Conservation (phyloP, 2,797 vertebrate genomes). For the Pseudochaenichthys georgianus region DNA sequence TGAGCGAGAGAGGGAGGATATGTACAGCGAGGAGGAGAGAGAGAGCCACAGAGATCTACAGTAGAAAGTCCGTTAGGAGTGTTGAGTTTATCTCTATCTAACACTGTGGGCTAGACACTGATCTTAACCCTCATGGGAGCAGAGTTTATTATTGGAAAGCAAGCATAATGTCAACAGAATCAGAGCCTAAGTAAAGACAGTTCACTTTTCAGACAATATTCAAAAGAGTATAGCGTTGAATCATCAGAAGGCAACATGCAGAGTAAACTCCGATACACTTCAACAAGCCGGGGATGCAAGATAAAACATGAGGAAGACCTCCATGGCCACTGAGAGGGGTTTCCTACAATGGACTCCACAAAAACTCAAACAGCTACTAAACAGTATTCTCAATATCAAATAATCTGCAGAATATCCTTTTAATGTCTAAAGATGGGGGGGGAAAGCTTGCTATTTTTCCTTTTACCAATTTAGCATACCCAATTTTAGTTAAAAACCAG, state of each 20-base stretch:
- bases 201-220: conserved; percentile 4
- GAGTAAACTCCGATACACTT: not conserved
- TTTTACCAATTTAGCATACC: not conserved
- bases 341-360: not conserved
- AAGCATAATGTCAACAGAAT: conserved; percentile 35
- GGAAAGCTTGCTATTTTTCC: not conserved
- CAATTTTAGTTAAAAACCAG: not conserved
- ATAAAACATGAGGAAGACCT: not conserved
- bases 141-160: conserved; percentile 47
- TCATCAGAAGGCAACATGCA: conserved; percentile 13
- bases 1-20: conserved; percentile 54
- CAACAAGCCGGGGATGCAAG: not conserved
- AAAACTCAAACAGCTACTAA: not conserved
- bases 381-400: not conserved
- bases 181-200: conserved; percentile 18
- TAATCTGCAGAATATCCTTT: not conserved
- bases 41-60: conserved; percentile 54
- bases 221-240: conserved; percentile 11
- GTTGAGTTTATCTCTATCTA: conserved; percentile 72
- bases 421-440: not conserved
- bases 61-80: conserved; percentile 45
- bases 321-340: not conserved
- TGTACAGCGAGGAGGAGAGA: conserved; percentile 44
- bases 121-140: conserved; percentile 61
- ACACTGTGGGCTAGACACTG: conserved; percentile 65